Evolutionary conservation across 2,113 vertebrate genomes (phyloP), one percentile per base, ranked within the genome.

Genomic region (Callorhinus ursinus): DNA sequence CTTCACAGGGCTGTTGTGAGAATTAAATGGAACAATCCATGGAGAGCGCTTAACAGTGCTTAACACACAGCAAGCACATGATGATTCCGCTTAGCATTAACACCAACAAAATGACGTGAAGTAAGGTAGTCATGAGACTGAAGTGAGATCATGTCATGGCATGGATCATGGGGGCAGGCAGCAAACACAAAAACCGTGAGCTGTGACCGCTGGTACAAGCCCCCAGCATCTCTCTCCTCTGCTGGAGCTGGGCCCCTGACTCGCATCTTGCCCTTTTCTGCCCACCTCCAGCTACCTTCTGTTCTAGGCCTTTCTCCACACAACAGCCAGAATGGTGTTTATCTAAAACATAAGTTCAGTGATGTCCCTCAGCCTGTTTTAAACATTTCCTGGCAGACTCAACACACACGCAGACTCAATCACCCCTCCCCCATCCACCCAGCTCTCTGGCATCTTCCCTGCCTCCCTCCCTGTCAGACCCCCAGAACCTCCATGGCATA

Each of bases 91-190:
- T 53, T 28, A 28, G 65, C 18, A 31, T n/a, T 21, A 80, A 67
- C 12, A n/a, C 77, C 42, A 21, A 72, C 14, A 12, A 51, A 69
- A 55, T 15, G 4, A 39, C 2, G 11, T 26, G 7, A 53, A 39
- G 18, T 6, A 31, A 67, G 8, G 49, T 42, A 7, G n/a, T 21
- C 11, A 7, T 28, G 72, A 85, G 65, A 57, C 51, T 13, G 53
- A n/a, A 42, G 46, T 7, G 28, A 42, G 46, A 7, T 7, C 1
- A 0, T 22, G 15, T 15, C 5, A 7, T 0, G 24, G 46, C 1
- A 0, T 5, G 16, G 19, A 4, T 8, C 76, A 7, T 10, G 0
- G 3, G 84, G 28, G 46, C 15, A 0, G 33, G 89, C 51, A 84
- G 67, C 42, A 72, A 61, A 31, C 8, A 2, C 19, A 8, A 18